phyloP scores from a whole-genome alignment of 2,113 vertebrate species.

The Aleadryas rufinucha region DNA sequence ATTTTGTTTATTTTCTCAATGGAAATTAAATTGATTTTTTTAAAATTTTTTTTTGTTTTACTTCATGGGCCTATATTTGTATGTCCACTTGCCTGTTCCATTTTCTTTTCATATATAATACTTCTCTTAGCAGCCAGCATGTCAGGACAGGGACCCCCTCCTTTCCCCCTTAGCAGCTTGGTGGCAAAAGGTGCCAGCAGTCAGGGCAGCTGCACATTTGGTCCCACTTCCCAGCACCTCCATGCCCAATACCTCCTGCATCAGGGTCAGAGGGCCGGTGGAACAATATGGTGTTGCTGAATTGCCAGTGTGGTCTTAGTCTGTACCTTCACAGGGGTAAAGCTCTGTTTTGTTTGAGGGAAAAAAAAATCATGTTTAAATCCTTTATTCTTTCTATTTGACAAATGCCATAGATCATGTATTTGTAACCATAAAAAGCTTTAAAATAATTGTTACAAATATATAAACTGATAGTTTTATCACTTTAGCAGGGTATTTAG shows the following conservation, averaged over 20 bases:
- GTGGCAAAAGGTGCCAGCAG: accelerated
- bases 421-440: neutral
- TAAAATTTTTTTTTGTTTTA: neutral
- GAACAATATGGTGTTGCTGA: neutral
- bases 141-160: neutral
- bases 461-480: neutral
- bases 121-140: neutral
- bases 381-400: neutral
- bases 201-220: neutral
- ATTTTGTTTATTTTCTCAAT: neutral
- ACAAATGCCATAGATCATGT: neutral
- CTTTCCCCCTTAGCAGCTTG: neutral
- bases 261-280: neutral
- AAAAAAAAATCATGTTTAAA: neutral
- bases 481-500: neutral
- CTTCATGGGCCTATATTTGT: neutral
- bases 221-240: neutral
- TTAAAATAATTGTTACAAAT: neutral
- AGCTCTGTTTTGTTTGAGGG: neutral
- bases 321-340: neutral
- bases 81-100: neutral
- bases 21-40: neutral
- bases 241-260: neutral
- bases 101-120: neutral
- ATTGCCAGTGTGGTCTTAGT: neutral